These are phyloP conservation scores for Calycopis cecrops DNA, from an alignment of 1,140 invertebrate genomes.

Conservation along the genomic window DNA sequence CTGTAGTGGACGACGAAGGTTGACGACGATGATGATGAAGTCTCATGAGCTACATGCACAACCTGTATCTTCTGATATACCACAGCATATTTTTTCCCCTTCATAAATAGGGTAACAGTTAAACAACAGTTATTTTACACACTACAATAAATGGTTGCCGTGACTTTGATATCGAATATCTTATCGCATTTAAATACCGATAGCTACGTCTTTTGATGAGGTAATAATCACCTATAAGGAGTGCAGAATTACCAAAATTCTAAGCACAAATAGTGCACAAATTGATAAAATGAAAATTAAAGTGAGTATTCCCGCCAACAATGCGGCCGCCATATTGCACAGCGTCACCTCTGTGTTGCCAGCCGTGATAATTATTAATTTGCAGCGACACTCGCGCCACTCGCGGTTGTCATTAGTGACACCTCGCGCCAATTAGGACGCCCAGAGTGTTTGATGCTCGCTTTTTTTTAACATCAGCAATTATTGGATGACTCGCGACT, in stretches of 20 bases:
- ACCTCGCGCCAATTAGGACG: conserved; percentile 70
- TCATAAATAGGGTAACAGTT: too few relatives aligned
- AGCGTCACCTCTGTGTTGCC: conserved; percentile 58
- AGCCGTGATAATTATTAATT: conserved; percentile 72
- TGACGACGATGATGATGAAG: too few relatives aligned
- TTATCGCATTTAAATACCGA: too few relatives aligned
- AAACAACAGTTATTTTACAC: too few relatives aligned
- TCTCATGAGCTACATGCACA: too few relatives aligned
- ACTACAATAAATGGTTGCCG: too few relatives aligned
- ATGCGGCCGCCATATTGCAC: conserved; percentile 61
- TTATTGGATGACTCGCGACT: conserved; percentile 38
- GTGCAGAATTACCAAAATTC: background rate
- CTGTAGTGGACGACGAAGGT: too few relatives aligned
- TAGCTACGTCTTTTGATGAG: background rate
- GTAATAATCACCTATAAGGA: background rate
- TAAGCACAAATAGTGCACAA: conserved; percentile 17
- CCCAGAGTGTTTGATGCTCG: conserved; percentile 55
- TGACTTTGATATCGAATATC: too few relatives aligned
- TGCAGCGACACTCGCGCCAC: conserved; percentile 57
- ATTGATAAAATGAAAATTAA: conserved; percentile 49
- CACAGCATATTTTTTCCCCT: too few relatives aligned
- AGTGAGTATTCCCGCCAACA: conserved; percentile 48
- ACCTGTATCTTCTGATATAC: too few relatives aligned
- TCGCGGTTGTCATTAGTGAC: conserved; percentile 65
- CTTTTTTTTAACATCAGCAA: conserved; percentile 42